A percentile compares a stretch with the other conserved stretches of the same genome.
Evolutionary conservation across 2,797 vertebrate species (phyloP).

Genomic region (Pachyuromys duprasi): DNA sequence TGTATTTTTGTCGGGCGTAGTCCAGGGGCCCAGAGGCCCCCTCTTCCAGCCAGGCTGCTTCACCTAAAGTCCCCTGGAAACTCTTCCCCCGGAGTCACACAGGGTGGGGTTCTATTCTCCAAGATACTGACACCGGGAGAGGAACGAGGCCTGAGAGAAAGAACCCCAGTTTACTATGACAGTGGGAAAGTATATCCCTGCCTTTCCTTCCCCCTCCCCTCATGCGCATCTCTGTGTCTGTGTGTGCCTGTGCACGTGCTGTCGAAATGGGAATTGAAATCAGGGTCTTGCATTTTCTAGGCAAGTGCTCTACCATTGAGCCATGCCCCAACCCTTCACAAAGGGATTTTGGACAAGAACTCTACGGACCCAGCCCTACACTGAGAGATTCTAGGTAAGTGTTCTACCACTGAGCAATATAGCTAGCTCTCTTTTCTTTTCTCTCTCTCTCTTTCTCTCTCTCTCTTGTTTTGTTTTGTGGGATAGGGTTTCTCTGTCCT

Average conservation of each 20-base stretch:
- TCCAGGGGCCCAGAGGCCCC: not conserved
- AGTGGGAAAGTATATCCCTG: not conserved
- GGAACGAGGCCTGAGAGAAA: not conserved
- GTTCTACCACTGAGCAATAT: not conserved
- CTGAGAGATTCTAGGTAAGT: not conserved
- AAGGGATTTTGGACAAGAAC: not conserved
- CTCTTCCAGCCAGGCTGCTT: not conserved
- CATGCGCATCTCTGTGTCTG: too few species aligned
- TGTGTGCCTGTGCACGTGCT: not conserved
- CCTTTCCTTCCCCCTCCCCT: not conserved
- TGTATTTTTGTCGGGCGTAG: not conserved
- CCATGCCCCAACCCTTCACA: not conserved
- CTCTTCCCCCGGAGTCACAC: not conserved
- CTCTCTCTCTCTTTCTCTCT: not conserved
- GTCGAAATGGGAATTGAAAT: not conserved
- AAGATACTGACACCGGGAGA: not conserved
- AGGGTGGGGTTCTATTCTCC: not conserved
- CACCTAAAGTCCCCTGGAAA: not conserved
- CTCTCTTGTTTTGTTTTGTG: too few species aligned
- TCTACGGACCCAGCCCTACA: not conserved
- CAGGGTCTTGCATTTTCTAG: not conserved
- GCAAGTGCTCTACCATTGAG: not conserved
- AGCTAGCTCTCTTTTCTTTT: not conserved
- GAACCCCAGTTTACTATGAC: not conserved
- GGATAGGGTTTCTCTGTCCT: too few species aligned